A percentile compares a stretch with the other conserved stretches of the same genome.
These are phyloP conservation scores for Chalcis sispes DNA, from an alignment of 2,888 invertebrate species.

Conservation along the genomic window DNA sequence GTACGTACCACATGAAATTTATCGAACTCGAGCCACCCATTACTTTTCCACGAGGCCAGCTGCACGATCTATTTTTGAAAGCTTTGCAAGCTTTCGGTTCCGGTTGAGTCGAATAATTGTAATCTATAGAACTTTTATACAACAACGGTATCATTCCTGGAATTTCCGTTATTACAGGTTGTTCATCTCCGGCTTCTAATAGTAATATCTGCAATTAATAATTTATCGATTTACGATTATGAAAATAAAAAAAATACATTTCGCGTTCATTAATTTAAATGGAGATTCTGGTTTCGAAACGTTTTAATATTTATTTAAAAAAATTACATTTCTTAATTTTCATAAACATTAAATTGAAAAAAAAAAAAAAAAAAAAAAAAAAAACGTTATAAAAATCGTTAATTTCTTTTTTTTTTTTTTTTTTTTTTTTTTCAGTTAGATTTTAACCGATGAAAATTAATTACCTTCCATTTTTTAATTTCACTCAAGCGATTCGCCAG, in stretches of 20 bases:
- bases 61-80: constrained; percentile 78
- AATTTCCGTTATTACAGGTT: constrained; percentile 82
- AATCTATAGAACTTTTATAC: constrained; percentile 79
- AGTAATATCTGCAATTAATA: constrained; percentile 79
- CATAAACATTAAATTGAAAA: no score
- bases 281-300: no score
- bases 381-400: no score
- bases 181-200: constrained; percentile 83
- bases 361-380: no score
- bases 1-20: constrained; percentile 80
- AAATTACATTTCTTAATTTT: no score
- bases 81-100: constrained; percentile 80
- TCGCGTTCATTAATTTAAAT: background rate
- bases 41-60: constrained; percentile 82
- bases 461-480: constrained; percentile 74
- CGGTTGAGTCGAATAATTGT: constrained; percentile 83
- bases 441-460: constrained; percentile 49
- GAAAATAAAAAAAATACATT: background rate
- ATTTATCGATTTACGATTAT: background rate
- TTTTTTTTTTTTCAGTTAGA: background rate
- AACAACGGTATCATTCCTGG: constrained; percentile 81
- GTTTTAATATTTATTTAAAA: no score
- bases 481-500: constrained; percentile 77
- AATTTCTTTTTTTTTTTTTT: no score
- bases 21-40: constrained; percentile 80